phyloP scores from a whole-genome alignment of 1,140 invertebrate genomes.

The Nebria ingens region DNA sequence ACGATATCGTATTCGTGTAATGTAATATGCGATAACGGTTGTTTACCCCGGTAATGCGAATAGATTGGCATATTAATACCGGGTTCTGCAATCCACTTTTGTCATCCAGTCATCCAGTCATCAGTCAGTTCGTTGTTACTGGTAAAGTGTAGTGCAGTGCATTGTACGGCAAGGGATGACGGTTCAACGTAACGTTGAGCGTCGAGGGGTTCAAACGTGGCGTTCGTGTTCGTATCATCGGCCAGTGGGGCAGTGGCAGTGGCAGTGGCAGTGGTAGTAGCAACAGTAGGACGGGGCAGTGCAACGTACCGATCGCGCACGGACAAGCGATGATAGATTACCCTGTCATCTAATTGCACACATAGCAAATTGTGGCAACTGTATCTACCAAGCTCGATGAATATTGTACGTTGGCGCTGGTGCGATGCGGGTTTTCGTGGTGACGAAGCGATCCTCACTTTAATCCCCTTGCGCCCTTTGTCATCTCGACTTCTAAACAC shows the following conservation, averaged over 20 bases:
- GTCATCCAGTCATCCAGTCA: neutral
- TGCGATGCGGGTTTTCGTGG: too few species aligned
- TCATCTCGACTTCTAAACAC: too few species aligned
- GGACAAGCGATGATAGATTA: constrained; percentile 23
- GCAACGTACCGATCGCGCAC: constrained; percentile 7
- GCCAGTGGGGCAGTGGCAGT: neutral
- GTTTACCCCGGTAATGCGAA: neutral
- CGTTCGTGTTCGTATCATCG: neutral
- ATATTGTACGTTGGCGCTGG: too few species aligned
- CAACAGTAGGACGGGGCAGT: neutral
- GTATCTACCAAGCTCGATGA: constrained; percentile 21
- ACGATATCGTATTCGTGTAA: neutral
- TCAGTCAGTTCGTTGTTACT: neutral
- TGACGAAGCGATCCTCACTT: neutral
- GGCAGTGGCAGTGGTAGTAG: too few species aligned
- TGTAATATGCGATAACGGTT: neutral
- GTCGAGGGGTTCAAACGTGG: too few species aligned
- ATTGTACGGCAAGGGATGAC: too few species aligned
- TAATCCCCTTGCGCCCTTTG: too few species aligned
- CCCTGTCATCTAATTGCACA: constrained; percentile 22
- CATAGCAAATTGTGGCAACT: constrained; percentile 26
- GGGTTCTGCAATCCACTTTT: neutral
- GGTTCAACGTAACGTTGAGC: too few species aligned
- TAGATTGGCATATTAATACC: neutral
- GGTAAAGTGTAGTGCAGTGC: too few species aligned